Percentiles rank a stretch among this genome's conserved stretches.
phyloP scores from a whole-genome alignment of 2,888 invertebrate species.

The Papilio gigon region DNA sequence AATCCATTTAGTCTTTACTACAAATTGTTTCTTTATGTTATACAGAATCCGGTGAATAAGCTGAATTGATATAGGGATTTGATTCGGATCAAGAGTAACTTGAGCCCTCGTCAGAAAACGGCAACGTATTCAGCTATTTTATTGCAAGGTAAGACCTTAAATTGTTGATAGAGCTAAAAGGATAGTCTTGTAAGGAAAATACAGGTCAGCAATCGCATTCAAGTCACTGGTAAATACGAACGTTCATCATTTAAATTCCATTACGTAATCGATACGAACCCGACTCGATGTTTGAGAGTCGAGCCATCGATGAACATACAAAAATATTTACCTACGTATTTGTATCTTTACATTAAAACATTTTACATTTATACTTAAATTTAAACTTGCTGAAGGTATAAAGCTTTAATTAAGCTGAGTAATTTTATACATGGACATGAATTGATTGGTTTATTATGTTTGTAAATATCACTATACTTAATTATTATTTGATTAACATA shows the following conservation, averaged over 20 bases:
- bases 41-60: slow-evolving; percentile 25
- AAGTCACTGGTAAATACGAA: slow-evolving; percentile 25
- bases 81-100: slow-evolving; percentile 32
- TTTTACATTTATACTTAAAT: neutral
- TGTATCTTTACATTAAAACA: neutral
- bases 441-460: no score
- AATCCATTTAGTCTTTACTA: slow-evolving; percentile 27
- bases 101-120: slow-evolving; percentile 34
- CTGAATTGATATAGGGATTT: slow-evolving; percentile 29
- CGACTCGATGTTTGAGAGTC: slow-evolving; percentile 5
- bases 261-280: slow-evolving; percentile 25
- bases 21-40: slow-evolving; percentile 31
- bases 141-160: slow-evolving; percentile 35
- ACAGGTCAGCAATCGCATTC: slow-evolving; percentile 37
- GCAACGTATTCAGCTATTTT: slow-evolving; percentile 37
- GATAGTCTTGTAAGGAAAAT: slow-evolving; percentile 40
- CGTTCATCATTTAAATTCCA: slow-evolving; percentile 12
- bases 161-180: slow-evolving; percentile 40
- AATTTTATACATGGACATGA: no score
- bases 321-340: slow-evolving; percentile 14
- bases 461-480: no score
- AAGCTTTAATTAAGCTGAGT: neutral
- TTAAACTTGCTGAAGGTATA: neutral
- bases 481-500: neutral
- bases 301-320: slow-evolving; percentile 12